Conservation (phyloP, 35 echinoderm and acorn worm genomes). For the Apostichopus japonicus region DNA sequence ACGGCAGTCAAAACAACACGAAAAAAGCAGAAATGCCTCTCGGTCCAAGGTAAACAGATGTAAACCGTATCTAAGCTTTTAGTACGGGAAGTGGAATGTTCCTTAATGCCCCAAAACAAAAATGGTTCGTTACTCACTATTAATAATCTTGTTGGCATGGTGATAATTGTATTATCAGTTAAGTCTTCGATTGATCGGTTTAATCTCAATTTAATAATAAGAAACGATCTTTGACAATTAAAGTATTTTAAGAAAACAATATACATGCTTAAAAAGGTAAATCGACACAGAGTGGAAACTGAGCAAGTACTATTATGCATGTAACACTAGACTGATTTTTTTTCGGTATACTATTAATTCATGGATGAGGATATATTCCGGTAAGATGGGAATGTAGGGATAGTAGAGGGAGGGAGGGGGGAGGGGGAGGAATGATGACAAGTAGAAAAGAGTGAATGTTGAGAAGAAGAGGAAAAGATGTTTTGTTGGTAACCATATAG, state of each 20-base stretch:
- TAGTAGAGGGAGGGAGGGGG: no score
- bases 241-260: no score
- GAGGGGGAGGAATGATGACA: no score
- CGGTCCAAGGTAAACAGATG: not conserved
- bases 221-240: no score
- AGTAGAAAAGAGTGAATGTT: no score
- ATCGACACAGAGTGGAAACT: not conserved
- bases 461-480: no score
- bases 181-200: not conserved
- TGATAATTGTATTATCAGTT: not conserved
- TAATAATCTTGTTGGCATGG: not conserved
- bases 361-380: no score
- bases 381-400: no score
- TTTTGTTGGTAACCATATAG: no score
- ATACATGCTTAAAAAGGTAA: not conserved
- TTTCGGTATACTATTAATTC: not conserved
- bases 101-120: not conserved
- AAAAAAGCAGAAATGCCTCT: not conserved
- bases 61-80: not conserved
- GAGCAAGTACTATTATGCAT: not conserved
- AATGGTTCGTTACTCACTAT: not conserved
- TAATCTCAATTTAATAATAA: not conserved
- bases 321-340: not conserved
- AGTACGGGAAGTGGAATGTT: not conserved
- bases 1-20: not conserved